These are phyloP conservation scores for Myotis findleyi DNA, from an alignment of 2,797 vertebrate species.

Conservation along the genomic window DNA sequence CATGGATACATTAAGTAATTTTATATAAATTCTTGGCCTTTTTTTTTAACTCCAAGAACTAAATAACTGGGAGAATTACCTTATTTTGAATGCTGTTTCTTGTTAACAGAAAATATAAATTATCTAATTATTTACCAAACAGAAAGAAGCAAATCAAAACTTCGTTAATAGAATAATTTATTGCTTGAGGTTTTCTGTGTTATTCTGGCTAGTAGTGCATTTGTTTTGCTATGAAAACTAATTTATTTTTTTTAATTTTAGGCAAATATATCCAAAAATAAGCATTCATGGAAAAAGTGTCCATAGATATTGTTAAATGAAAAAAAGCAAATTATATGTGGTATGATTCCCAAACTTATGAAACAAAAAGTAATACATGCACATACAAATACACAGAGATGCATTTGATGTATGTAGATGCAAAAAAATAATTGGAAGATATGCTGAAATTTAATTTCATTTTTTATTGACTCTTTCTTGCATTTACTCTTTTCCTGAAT, in stretches of 20 bases:
- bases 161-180: slow-evolving; percentile 40
- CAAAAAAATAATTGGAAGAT: not conserved
- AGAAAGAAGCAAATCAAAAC: slow-evolving; percentile 53
- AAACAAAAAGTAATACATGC: not conserved
- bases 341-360: not conserved
- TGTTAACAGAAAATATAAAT: slow-evolving; percentile 39
- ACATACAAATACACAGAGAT: not conserved
- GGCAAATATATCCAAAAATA: slow-evolving; percentile 2
- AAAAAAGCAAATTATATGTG: not conserved
- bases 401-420: not conserved
- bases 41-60: slow-evolving; percentile 1
- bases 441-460: slow-evolving; percentile 33
- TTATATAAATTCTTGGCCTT: slow-evolving; percentile 15
- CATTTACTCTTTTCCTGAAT: not conserved
- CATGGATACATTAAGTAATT: not conserved
- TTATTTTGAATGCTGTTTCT: slow-evolving; percentile 42
- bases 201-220: slow-evolving; percentile 16
- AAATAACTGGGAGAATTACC: slow-evolving; percentile 5
- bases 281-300: not conserved
- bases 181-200: slow-evolving; percentile 32
- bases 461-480: not conserved
- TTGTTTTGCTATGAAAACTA: slow-evolving; percentile 47
- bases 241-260: slow-evolving; percentile 28
- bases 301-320: not conserved
- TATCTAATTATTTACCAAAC: slow-evolving; percentile 49